These are phyloP conservation scores for Tuta absoluta DNA, from an alignment of 2,888 invertebrate species.

Conservation along the genomic window DNA sequence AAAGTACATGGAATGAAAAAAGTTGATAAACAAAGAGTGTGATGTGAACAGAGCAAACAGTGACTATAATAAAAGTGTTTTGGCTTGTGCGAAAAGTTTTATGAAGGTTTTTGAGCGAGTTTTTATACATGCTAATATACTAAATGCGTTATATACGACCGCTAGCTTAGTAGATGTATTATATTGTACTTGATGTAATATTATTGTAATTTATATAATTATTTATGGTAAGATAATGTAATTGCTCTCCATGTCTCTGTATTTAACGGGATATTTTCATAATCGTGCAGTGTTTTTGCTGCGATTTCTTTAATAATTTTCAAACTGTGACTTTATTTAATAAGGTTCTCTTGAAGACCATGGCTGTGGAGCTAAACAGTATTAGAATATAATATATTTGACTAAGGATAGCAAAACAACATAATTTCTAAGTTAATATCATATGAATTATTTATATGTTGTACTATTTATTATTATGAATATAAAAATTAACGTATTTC, in stretches of 20 bases:
- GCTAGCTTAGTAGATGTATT: slow-evolving; percentile 1
- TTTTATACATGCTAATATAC: neutral
- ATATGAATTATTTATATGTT: neutral
- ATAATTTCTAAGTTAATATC: slow-evolving; percentile 1
- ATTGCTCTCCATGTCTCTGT: neutral
- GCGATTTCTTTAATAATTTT: neutral
- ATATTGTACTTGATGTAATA: neutral
- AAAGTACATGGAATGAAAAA: neutral
- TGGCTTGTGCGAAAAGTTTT: neutral
- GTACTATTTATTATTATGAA: neutral
- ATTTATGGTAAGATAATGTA: neutral
- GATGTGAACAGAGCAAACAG: neutral
- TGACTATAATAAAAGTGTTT: neutral
- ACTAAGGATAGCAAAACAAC: neutral
- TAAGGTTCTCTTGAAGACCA: neutral
- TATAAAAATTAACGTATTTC: too few species aligned
- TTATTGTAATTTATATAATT: neutral
- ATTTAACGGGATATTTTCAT: neutral
- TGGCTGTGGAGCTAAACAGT: slow-evolving; percentile 40
- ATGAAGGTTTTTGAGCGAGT: neutral
- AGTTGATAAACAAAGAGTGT: neutral
- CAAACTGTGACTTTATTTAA: neutral
- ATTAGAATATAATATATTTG: slow-evolving; percentile 34
- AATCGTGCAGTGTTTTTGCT: neutral
- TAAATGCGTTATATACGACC: neutral